Evolutionary conservation across 1,140 invertebrate species (phyloP).

Genomic region (Pteromalus puparum): DNA sequence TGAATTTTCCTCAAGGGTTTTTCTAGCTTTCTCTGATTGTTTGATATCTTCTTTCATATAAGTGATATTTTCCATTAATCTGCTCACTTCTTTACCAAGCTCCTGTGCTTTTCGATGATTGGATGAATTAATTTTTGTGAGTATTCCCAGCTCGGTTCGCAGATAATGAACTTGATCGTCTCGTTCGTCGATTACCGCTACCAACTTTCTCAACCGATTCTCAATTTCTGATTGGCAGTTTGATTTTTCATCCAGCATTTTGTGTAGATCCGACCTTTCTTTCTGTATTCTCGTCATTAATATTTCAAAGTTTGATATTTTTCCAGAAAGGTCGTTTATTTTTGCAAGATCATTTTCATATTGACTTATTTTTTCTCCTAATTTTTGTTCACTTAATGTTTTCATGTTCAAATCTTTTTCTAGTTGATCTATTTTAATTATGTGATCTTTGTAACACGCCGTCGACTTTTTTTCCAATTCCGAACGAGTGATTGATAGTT

Average conservation of each 20-base stretch:
- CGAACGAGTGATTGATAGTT: slow-evolving; percentile 54
- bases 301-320: slow-evolving; percentile 57
- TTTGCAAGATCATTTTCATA: slow-evolving; percentile 51
- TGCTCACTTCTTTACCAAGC: slow-evolving; percentile 58
- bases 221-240: slow-evolving; percentile 59
- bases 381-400: slow-evolving; percentile 49
- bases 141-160: slow-evolving; percentile 53
- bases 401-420: slow-evolving; percentile 57
- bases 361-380: slow-evolving; percentile 54
- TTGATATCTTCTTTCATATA: slow-evolving; percentile 57
- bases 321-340: slow-evolving; percentile 56
- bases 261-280: slow-evolving; percentile 56
- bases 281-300: slow-evolving; percentile 52
- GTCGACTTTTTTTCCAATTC: slow-evolving; percentile 55
- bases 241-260: slow-evolving; percentile 52
- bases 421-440: slow-evolving; percentile 59
- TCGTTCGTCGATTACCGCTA: slow-evolving; percentile 53
- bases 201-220: slow-evolving; percentile 57
- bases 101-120: slow-evolving; percentile 57
- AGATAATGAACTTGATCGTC: slow-evolving; percentile 60
- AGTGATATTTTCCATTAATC: slow-evolving; percentile 55
- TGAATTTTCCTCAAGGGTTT: slow-evolving; percentile 57
- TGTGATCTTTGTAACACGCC: slow-evolving; percentile 56
- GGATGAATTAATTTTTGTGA: slow-evolving; percentile 53
- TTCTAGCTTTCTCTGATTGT: slow-evolving; percentile 57